phyloP scores from a whole-genome alignment of 2,113 vertebrate species.

The Mobula birostris region DNA sequence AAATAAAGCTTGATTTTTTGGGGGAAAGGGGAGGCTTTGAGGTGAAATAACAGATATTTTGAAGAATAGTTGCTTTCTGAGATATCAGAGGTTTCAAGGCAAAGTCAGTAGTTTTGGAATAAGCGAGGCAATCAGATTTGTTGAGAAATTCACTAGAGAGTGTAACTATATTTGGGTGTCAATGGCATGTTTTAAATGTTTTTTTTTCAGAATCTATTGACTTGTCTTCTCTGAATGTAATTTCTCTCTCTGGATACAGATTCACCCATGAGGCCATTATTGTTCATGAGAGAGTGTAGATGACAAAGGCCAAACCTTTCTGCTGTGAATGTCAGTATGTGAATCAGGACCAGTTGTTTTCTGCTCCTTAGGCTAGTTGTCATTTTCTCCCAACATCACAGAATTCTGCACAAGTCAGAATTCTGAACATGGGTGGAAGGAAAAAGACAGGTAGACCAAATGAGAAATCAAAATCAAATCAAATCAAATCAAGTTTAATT shows the following conservation, averaged over 20 bases:
- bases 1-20: background rate
- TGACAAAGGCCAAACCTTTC: background rate
- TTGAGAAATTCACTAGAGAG: background rate
- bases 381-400: background rate
- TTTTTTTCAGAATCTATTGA: background rate
- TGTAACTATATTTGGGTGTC: background rate
- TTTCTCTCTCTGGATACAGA: background rate
- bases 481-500: no score
- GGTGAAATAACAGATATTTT: background rate
- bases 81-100: background rate
- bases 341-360: background rate
- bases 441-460: background rate
- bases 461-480: background rate
- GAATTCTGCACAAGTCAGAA: background rate
- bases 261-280: no score
- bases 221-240: background rate
- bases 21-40: background rate
- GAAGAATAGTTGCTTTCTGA: background rate
- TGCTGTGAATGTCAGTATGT: no score
- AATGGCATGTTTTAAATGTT: background rate
- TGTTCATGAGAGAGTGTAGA: background rate
- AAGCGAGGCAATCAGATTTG: background rate
- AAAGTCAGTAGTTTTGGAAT: background rate
- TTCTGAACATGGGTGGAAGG: background rate
- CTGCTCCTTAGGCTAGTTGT: background rate